A percentile compares a stretch with the other conserved stretches of the same genome.
phyloP scores from a whole-genome alignment of 2,113 vertebrate genomes.

The Albula glossodonta region DNA sequence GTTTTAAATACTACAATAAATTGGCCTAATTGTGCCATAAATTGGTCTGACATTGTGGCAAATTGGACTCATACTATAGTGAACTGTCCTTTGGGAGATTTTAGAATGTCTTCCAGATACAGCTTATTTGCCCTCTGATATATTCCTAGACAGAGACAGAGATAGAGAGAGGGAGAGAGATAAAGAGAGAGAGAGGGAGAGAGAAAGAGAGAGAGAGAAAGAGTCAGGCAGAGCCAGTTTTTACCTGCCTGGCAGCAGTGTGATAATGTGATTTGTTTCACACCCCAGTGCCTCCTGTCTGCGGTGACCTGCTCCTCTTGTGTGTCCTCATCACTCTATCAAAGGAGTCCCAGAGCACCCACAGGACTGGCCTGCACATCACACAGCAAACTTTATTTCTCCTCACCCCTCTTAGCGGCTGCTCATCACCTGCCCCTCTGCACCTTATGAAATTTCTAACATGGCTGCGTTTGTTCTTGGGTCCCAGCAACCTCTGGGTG shows the following conservation, averaged over 20 bases:
- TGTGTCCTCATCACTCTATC: not conserved
- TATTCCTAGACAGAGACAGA: not conserved
- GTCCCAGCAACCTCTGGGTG: not conserved
- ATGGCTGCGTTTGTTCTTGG: not conserved
- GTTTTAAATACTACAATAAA: not conserved
- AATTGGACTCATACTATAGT: not conserved
- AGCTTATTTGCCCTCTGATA: not conserved
- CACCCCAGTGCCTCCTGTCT: not conserved
- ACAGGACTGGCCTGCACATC: not conserved
- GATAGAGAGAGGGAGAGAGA: not conserved
- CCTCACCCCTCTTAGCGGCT: not conserved
- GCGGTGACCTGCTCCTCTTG: not conserved
- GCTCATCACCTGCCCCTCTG: not conserved
- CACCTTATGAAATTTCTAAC: not conserved
- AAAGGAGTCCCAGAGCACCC: not conserved
- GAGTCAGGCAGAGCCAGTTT: not conserved
- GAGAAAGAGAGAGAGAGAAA: not conserved
- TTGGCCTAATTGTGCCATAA: not conserved
- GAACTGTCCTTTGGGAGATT: not conserved
- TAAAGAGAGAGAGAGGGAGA: not conserved
- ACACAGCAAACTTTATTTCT: not conserved
- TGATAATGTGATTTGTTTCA: conserved; percentile 18
- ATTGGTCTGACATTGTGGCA: not conserved
- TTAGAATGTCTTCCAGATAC: not conserved
- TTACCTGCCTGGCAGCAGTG: conserved; percentile 4